A percentile compares a stretch with the other conserved stretches of the same genome.
phyloP scores from a whole-genome alignment of 2,888 invertebrate genomes.

The Drosophila flavopinicola region DNA sequence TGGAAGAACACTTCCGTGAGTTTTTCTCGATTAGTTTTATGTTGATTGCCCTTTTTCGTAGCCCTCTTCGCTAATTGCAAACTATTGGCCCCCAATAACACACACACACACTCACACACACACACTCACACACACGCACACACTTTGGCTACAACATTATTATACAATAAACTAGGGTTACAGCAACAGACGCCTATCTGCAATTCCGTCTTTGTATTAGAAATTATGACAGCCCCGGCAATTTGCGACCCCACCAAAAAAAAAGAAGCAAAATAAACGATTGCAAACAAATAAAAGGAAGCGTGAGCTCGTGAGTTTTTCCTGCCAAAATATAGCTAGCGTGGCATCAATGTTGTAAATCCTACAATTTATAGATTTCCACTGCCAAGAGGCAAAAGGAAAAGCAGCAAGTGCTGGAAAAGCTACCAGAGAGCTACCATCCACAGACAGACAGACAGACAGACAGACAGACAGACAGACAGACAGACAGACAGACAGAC shows the following conservation, averaged over 20 bases:
- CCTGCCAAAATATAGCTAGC: constrained; percentile 28
- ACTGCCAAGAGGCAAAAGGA: neutral
- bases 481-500: too few species aligned
- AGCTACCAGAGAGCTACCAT: constrained; percentile 4
- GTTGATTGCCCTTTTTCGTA: constrained; percentile 78
- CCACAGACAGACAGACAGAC: too few species aligned
- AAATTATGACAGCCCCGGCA: constrained; percentile 71
- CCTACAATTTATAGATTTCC: constrained; percentile 69
- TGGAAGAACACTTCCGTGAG: constrained; percentile 10
- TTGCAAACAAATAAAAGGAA: constrained; percentile 65
- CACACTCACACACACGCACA: constrained; percentile 4
- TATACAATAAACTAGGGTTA: constrained; percentile 74
- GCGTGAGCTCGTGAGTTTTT: constrained; percentile 16
- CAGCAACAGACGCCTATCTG: constrained; percentile 50
- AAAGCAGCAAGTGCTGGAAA: neutral
- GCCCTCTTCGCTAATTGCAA: constrained; percentile 66
- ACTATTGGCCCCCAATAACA: constrained; percentile 62
- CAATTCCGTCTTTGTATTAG: constrained; percentile 62
- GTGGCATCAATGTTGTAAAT: constrained; percentile 62
- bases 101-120: constrained; percentile 6
- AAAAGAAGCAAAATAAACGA: too few species aligned
- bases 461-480: too few species aligned
- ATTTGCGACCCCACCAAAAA: constrained; percentile 37
- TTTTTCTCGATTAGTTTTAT: constrained; percentile 75
- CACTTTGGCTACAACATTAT: constrained; percentile 48